These are phyloP conservation scores for Platichthys flesus DNA, from an alignment of 2,113 vertebrate genomes.

Conservation along the genomic window DNA sequence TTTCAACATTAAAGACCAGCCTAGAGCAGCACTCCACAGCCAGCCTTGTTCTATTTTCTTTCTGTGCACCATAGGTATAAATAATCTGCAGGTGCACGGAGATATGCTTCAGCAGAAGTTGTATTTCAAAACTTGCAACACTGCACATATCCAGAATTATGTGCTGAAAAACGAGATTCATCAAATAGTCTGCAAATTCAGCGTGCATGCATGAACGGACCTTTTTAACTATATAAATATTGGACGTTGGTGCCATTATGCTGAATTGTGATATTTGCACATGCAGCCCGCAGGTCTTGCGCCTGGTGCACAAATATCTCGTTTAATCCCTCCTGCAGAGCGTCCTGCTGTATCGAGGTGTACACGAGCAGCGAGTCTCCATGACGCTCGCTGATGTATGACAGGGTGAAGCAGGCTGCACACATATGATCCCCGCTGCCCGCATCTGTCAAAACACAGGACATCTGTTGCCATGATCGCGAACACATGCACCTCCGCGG, in stretches of 20 bases:
- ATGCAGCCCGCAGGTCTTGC: slow-evolving; percentile 3
- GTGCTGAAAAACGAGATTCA: background rate
- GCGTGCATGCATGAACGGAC: background rate
- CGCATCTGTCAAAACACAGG: slow-evolving; percentile 58
- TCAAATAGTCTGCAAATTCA: slow-evolving; percentile 12
- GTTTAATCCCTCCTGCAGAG: slow-evolving; percentile 30
- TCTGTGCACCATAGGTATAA: background rate
- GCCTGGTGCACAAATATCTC: slow-evolving; percentile 11
- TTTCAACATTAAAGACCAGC: slow-evolving; percentile 27
- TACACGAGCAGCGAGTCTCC: slow-evolving; percentile 28
- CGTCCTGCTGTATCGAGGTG: slow-evolving; percentile 25
- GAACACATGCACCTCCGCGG: slow-evolving; percentile 15
- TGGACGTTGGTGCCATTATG: slow-evolving; percentile 16
- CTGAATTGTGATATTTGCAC: slow-evolving; percentile 41
- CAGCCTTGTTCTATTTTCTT: background rate
- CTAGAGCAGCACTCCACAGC: background rate
- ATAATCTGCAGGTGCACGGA: slow-evolving; percentile 16
- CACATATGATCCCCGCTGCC: slow-evolving; percentile 39
- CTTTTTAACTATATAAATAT: background rate
- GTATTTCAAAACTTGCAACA: slow-evolving; percentile 19
- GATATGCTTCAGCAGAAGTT: background rate
- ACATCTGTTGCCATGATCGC: slow-evolving; percentile 43
- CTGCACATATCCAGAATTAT: slow-evolving; percentile 13
- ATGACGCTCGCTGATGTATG: slow-evolving; percentile 51
- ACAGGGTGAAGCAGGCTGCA: slow-evolving; percentile 37